Base-by-base conservation (phyloP, 2,113 vertebrate genomes). In the Embiotoca jacksoni region DNA sequence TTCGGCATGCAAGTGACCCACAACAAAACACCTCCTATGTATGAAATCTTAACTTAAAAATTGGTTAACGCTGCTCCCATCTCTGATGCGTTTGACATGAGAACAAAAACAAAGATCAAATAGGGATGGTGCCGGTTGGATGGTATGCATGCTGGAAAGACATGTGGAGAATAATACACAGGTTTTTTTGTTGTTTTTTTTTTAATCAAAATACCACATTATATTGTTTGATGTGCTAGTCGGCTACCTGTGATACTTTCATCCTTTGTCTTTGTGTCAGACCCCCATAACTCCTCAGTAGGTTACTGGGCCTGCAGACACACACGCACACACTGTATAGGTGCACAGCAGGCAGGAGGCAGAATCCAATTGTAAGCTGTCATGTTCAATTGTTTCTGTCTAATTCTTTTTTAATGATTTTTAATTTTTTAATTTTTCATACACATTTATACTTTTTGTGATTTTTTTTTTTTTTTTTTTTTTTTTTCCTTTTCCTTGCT, bases 271-370 rank as follows among this genome's bases (percentile, higher is more conserved):
- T 81, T 64, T 68, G 81, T 87, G 50, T 35, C 60, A 70, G 60
- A 72, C 50, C 30, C 50, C 46, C 37, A 7, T 1, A 11, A 50
- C 37, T 23, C 8, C 62, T 80, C 71, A 72, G 32, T 65, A 6
- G 80, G 77, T 83, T 66, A 81, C 63, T 83, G 81, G 81, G 85
- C 85, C 84, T 87, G 57, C 41, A 76, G 75, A 71, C 41, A 63
- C 70, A 52, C 80, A 59, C 14, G 3, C 44, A 55, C 31, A 39
- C 61, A n/a, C 52, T 23, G 23, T 23, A 7, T 3, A n/a, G 30
- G 8, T n/a, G 9, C 0, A 37, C n/a, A 47, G 14, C 0, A 53
- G 16, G 6, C 47, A 71, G 53, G 61, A 23, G 37, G 3, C 3
- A 49, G 53, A 15, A 10, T 52, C 31, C 0, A 55, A 3, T 2